These are phyloP conservation scores for Haliclona indistincta DNA, from an alignment of 37 sponge, comb jelly and placozoan genomes.

Conservation along the genomic window DNA sequence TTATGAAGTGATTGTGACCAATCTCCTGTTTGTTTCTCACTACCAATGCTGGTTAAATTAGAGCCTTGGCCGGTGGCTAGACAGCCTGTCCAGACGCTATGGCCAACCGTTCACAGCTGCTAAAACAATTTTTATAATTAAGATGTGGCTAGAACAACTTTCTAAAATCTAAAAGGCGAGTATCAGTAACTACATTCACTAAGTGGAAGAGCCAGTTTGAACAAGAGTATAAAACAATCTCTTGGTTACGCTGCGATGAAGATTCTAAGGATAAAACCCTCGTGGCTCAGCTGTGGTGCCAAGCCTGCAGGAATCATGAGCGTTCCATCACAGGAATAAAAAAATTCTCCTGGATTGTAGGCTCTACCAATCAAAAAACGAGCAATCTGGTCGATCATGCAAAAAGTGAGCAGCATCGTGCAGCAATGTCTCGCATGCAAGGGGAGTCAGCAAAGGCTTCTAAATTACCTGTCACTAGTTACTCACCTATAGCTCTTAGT, in stretches of 20 bases:
- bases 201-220: slow-evolving; percentile 55
- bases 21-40: too few relatives aligned
- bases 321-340: slow-evolving; percentile 23
- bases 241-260: slow-evolving; percentile 49
- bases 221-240: slow-evolving; percentile 23
- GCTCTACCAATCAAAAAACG: slow-evolving; percentile 60
- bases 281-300: slow-evolving; percentile 66
- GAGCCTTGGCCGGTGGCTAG: too few relatives aligned
- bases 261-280: slow-evolving; percentile 9
- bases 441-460: slow-evolving; percentile 28
- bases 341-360: slow-evolving; percentile 65
- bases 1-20: too few relatives aligned
- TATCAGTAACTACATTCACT: slow-evolving; percentile 31
- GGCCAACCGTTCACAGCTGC: too few relatives aligned
- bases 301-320: slow-evolving; percentile 34
- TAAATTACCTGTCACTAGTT: slow-evolving; percentile 7
- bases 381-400: slow-evolving; percentile 68
- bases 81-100: too few relatives aligned
- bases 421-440: slow-evolving; percentile 28
- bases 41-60: too few relatives aligned
- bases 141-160: too few relatives aligned
- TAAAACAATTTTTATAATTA: too few relatives aligned
- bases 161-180: slow-evolving; percentile 17
- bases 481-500: slow-evolving; percentile 46
- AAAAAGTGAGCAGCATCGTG: slow-evolving; percentile 39